Percentiles rank a stretch among this genome's conserved stretches.
Conservation (phyloP, 30 jellyfish, hydroid and myxozoan genomes). For the Turritopsis rubra region DNA sequence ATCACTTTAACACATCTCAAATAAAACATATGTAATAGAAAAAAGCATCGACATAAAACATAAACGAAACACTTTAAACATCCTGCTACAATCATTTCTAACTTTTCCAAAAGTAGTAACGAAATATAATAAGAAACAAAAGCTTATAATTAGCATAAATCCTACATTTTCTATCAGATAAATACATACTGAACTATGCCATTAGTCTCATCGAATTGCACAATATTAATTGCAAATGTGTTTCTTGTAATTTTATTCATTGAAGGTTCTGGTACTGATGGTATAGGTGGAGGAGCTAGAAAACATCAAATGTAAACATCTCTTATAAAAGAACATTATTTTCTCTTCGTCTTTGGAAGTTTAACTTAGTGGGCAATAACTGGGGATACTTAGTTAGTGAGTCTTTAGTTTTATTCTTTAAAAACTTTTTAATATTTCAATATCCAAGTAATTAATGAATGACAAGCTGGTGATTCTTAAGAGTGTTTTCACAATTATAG, state of each 20-base stretch:
- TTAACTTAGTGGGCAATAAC: too few species aligned
- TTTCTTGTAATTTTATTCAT: background rate
- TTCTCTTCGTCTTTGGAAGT: background rate
- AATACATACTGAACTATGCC: background rate
- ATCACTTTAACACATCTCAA: too few species aligned
- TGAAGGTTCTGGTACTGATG: background rate
- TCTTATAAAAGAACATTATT: background rate
- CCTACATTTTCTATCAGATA: background rate
- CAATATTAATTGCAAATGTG: background rate
- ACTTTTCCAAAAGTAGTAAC: background rate
- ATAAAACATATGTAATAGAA: too few species aligned
- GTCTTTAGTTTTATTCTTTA: too few species aligned
- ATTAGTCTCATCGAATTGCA: background rate
- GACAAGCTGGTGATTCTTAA: too few species aligned
- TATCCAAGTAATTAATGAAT: too few species aligned
- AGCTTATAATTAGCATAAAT: background rate
- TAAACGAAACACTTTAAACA: too few species aligned
- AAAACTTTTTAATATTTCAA: too few species aligned
- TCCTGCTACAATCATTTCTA: too few species aligned
- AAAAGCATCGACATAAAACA: too few species aligned
- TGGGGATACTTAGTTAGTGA: too few species aligned
- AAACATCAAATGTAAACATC: background rate
- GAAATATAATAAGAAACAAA: background rate
- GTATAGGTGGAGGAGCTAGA: background rate
- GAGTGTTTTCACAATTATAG: too few species aligned